Conservation (phyloP, 2,113 vertebrate species). For the Eolophus roseicapilla region DNA sequence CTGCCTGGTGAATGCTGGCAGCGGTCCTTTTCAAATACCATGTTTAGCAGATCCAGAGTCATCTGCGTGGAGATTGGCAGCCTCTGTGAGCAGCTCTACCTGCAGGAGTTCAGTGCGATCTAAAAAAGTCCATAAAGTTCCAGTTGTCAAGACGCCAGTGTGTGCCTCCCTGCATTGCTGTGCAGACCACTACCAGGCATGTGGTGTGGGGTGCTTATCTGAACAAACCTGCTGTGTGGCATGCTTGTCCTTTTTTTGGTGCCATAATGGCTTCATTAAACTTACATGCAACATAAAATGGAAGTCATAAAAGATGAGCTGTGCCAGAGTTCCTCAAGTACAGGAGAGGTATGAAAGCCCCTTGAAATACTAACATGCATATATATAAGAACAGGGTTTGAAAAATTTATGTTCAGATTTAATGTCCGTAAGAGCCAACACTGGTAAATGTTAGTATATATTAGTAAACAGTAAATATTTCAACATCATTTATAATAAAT, state of each 20-base stretch:
- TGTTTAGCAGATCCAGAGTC: slow-evolving; percentile 7
- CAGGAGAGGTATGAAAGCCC: background rate
- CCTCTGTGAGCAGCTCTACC: background rate
- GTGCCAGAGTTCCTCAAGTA: background rate
- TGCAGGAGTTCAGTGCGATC: background rate
- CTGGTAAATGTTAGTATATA: background rate
- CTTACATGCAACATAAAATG: background rate
- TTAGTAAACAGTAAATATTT: background rate
- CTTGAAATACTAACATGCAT: background rate
- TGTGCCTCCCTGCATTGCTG: background rate
- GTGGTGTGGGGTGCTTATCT: background rate
- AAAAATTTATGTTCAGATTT: background rate
- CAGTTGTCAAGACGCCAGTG: background rate
- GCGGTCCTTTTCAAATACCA: background rate
- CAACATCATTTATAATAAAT: background rate
- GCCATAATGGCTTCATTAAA: background rate
- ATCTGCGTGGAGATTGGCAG: background rate
- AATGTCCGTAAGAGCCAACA: background rate
- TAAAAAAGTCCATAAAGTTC: background rate
- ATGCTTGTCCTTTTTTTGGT: background rate
- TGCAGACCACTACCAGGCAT: fast-evolving
- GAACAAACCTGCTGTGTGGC: background rate
- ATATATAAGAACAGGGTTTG: background rate
- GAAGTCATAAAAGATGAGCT: background rate
- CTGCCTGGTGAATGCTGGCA: slow-evolving; percentile 38